Conservation (phyloP, 2,797 vertebrate species). For the Prunella strophiata region DNA sequence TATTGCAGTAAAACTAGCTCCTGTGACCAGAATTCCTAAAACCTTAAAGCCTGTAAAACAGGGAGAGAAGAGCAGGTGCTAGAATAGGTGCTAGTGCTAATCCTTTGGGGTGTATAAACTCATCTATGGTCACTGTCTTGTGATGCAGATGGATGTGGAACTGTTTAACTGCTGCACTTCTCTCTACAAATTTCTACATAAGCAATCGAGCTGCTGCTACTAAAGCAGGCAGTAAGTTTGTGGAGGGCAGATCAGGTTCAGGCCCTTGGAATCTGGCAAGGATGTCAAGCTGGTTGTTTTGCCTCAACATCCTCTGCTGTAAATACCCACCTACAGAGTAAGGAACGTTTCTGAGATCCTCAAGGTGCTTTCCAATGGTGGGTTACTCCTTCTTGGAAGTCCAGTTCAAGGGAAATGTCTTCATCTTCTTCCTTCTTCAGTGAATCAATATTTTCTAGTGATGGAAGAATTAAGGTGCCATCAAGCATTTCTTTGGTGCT, state of each 20-base stretch:
- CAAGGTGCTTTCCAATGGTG: neutral
- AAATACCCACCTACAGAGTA: neutral
- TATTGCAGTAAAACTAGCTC: slow-evolving; percentile 6
- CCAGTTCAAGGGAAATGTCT: neutral
- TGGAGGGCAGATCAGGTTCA: neutral
- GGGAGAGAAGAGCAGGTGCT: neutral
- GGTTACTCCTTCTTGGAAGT: neutral
- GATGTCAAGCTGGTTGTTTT: neutral
- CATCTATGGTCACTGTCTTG: neutral
- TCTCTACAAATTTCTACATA: neutral
- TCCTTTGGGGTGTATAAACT: neutral
- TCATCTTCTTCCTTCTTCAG: neutral
- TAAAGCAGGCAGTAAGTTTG: neutral
- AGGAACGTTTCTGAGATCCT: neutral
- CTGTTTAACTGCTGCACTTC: neutral
- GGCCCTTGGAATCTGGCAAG: neutral
- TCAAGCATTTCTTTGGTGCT: neutral
- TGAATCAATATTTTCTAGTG: neutral
- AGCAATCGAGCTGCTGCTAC: neutral
- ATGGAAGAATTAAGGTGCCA: neutral
- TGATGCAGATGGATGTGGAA: neutral
- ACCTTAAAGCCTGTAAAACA: neutral
- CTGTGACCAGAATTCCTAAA: neutral
- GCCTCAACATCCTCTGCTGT: neutral
- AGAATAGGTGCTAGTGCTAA: neutral